Conservation (phyloP, 1,140 invertebrate genomes). For the Wasmannia auropunctata region DNA sequence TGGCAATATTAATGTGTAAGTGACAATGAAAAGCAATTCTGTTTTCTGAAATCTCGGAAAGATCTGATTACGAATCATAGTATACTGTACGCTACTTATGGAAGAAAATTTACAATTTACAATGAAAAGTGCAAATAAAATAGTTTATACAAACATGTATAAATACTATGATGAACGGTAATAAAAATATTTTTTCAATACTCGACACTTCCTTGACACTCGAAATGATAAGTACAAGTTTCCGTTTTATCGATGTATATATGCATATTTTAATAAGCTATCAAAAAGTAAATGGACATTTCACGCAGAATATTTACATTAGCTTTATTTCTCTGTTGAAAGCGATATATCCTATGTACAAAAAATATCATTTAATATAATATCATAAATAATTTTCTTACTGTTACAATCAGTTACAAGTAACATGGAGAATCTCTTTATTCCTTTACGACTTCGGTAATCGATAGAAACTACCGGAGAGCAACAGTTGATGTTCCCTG, state of each 20-base stretch:
- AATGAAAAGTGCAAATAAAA: conserved; percentile 52
- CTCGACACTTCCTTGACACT: conserved; percentile 2
- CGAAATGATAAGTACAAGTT: not conserved
- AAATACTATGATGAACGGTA: conserved; percentile 56
- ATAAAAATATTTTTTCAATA: conserved; percentile 61
- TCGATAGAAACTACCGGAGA: conserved; percentile 94
- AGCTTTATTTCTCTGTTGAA: not conserved
- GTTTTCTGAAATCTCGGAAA: conserved; percentile 73
- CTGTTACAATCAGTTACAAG: not conserved
- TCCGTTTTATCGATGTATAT: not conserved
- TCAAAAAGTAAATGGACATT: not conserved
- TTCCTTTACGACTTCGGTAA: conserved; percentile 88
- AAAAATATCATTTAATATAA: not conserved
- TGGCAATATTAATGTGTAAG: conserved; percentile 77
- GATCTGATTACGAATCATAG: conserved; percentile 77
- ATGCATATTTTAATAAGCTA: not conserved
- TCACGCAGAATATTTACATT: not conserved
- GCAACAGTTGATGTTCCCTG: conserved; percentile 93
- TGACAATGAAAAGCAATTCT: conserved; percentile 74
- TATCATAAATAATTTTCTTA: conserved; percentile 8
- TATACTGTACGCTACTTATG: conserved; percentile 67
- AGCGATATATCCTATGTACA: not conserved
- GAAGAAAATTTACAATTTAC: conserved; percentile 48
- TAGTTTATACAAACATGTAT: conserved; percentile 51
- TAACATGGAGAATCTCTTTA: too few species aligned